Evolutionary conservation across 2,797 vertebrate genomes (phyloP).

Genomic region (Manis crassicaudata): DNA sequence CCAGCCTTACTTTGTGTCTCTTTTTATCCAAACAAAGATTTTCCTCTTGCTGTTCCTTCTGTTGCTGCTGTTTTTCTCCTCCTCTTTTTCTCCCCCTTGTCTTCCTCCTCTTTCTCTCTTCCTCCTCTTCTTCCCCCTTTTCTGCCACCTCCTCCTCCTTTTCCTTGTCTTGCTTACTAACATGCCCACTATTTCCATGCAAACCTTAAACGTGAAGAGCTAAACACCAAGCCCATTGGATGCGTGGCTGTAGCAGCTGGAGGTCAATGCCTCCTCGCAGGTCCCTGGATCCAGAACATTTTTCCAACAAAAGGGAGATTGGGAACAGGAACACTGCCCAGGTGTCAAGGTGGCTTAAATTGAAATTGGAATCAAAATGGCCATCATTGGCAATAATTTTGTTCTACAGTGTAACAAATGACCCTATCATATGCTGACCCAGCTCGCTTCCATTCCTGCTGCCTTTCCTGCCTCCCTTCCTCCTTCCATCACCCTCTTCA

Average conservation of each 20-base stretch:
- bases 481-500: fast-evolving
- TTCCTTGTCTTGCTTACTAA: neutral
- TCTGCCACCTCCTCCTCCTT: neutral
- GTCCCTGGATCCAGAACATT: neutral
- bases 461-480: neutral
- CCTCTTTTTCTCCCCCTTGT: too few relatives aligned
- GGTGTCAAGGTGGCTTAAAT: neutral
- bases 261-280: neutral
- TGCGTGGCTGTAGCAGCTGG: neutral
- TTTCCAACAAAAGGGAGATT: neutral
- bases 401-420: neutral
- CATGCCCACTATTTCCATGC: neutral
- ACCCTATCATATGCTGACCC: neutral
- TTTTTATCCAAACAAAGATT: neutral
- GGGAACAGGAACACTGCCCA: neutral
- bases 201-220: neutral
- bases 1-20: neutral
- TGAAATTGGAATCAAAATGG: neutral
- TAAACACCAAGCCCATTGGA: neutral
- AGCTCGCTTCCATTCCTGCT: neutral
- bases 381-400: neutral
- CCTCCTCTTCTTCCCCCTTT: neutral
- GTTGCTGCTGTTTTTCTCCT: neutral
- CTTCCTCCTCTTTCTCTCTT: neutral
- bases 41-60: neutral